A percentile compares a stretch with the other conserved stretches of the same genome.
These are phyloP conservation scores for Hypolimnas misippus DNA, from an alignment of 2,888 invertebrate species.

Conservation along the genomic window DNA sequence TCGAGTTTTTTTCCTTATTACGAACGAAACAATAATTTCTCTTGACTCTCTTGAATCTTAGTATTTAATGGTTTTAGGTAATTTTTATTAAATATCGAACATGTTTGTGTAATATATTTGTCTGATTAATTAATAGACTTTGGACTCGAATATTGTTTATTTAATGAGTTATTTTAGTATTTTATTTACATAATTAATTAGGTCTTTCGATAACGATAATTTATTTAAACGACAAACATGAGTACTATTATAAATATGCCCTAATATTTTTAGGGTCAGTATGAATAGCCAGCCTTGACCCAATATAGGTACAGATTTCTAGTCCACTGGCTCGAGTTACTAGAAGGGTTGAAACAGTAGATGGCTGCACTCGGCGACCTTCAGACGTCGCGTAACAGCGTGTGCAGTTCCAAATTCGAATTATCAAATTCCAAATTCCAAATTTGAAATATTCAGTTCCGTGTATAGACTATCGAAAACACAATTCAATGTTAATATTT, in stretches of 20 bases:
- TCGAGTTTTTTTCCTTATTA: not conserved
- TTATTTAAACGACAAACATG: slow-evolving; percentile 9
- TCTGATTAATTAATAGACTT: slow-evolving; percentile 25
- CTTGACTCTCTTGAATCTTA: not conserved
- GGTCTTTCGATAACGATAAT: slow-evolving; percentile 10
- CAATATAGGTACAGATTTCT: slow-evolving; percentile 15
- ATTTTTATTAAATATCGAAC: no score
- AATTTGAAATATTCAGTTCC: slow-evolving; percentile 47
- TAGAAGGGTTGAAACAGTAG: slow-evolving; percentile 33
- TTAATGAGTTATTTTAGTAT: slow-evolving; percentile 9
- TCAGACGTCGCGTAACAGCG: slow-evolving; percentile 57
- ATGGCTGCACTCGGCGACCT: slow-evolving; percentile 54
- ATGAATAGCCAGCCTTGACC: slow-evolving; percentile 17
- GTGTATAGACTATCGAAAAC: slow-evolving; percentile 32
- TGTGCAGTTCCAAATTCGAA: slow-evolving; percentile 39
- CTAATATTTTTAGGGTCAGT: not conserved
- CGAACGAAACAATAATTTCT: slow-evolving; percentile 3
- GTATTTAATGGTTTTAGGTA: not conserved
- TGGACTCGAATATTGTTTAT: slow-evolving; percentile 20
- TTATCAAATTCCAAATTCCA: slow-evolving; percentile 38
- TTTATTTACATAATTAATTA: slow-evolving; percentile 15
- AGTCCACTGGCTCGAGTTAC: slow-evolving; percentile 35
- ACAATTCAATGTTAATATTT: slow-evolving; percentile 43
- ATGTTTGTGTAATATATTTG: not conserved
- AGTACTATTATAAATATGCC: not conserved